Percentiles rank a stretch among this genome's conserved stretches.
Evolutionary conservation across 2,113 vertebrate genomes (phyloP).

Genomic region (Opisthocomus hoazin): DNA sequence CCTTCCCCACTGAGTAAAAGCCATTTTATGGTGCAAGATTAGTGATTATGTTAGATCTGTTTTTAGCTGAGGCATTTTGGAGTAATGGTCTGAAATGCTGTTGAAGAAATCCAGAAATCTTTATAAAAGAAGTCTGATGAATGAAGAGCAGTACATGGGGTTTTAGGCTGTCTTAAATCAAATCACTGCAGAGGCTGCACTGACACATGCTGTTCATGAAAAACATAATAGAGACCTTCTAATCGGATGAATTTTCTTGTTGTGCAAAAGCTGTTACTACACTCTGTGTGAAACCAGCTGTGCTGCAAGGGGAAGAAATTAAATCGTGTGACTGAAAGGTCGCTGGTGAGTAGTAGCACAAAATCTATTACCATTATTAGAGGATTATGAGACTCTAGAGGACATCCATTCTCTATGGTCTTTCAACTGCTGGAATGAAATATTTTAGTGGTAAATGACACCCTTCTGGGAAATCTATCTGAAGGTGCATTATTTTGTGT

Average conservation of each 20-base stretch:
- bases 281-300: slow-evolving; percentile 53
- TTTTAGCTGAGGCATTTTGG: neutral
- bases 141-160: neutral
- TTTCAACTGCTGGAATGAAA: slow-evolving; percentile 63
- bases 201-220: slow-evolving; percentile 40
- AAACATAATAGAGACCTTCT: slow-evolving; percentile 39
- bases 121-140: neutral
- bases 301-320: slow-evolving; percentile 55
- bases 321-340: slow-evolving; percentile 63
- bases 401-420: slow-evolving; percentile 50
- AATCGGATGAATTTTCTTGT: slow-evolving; percentile 63
- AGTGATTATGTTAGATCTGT: neutral
- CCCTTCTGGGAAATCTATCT: slow-evolving; percentile 50
- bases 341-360: slow-evolving; percentile 64
- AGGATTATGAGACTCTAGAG: slow-evolving; percentile 47
- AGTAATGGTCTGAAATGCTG: neutral
- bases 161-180: slow-evolving; percentile 38
- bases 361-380: slow-evolving; percentile 69
- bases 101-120: neutral
- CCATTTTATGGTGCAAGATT: neutral
- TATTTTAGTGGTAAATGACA: slow-evolving; percentile 59
- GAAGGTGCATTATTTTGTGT: slow-evolving; percentile 25
- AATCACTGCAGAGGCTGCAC: neutral
- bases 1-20: neutral
- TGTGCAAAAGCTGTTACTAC: slow-evolving; percentile 62